Evolutionary conservation across 2,888 invertebrate genomes (phyloP), one percentile per base, ranked within the genome.

Genomic region (Drosophila bunnanda): DNA sequence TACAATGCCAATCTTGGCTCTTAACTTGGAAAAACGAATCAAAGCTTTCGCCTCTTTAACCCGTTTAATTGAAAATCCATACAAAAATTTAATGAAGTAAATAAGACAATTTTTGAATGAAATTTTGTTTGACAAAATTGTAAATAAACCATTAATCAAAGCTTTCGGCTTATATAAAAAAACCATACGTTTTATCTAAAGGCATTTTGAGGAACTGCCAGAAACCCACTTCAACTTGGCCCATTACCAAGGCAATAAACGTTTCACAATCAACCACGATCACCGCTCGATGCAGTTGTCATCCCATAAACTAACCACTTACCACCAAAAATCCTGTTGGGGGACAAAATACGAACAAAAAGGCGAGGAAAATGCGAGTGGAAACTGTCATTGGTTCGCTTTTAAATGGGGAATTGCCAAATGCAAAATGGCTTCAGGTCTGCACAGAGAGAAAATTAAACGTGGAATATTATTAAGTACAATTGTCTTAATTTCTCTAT

Each of bases 281-380:
- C 50, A 10, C 50, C 15, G 13, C 39, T 34, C 39, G 48, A 64
- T 36, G 48, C 39, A 55, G 65, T 28, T 46, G 46, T 65, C 67
- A 67, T 67, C 67, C 67, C 46, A 67, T 67, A 65, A 67, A 67
- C 34, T 41, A 54, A 28, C 39, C 67, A 54, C 64, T 65, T 50
- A 43, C 64, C 50, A 39, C 20, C 15, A 20, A 13, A 46, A 65
- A 30, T 61, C 61, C 64, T 43, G 60, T 60, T 60, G 50, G 15
- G 8, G 8, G 6, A 34, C 20, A 41, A 50, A 43, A 64, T 28
- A 41, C 64, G 15, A 55, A 59, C 39, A 48, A 50, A 12, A 39
- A 65, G 64, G 67, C 65, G 67, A 65, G 46, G 39, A 65, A 67
- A 54, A 13, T 38, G 46, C 34, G 46, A 66, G 38, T 67, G 54